Percentiles rank a stretch among this genome's conserved stretches.
phyloP scores from a whole-genome alignment of 2,888 invertebrate species.

The Sussaba pulchella region DNA sequence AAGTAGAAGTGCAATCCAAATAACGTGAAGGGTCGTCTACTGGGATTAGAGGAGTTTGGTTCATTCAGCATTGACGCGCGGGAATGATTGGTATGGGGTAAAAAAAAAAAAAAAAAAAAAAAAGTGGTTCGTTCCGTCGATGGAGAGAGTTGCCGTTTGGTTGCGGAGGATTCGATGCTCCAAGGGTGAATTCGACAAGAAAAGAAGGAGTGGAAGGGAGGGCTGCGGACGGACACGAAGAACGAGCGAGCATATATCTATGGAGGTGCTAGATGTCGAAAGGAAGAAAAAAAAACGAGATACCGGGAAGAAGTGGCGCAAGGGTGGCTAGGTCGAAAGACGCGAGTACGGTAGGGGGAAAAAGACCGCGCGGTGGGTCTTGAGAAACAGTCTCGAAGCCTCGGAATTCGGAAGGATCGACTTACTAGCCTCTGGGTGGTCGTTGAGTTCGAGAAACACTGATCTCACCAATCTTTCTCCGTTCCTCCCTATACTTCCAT shows the following conservation, averaged over 20 bases:
- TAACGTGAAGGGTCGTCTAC: conserved; percentile 58
- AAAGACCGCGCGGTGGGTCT: conserved; percentile 53
- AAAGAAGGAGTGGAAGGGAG: conserved; percentile 40
- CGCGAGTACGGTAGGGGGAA: conserved; percentile 27
- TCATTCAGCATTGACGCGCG: conserved; percentile 51
- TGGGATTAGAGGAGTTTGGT: conserved; percentile 69
- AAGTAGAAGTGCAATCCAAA: conserved; percentile 46
- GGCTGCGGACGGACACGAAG: conserved; percentile 50
- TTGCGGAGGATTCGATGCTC: conserved; percentile 38
- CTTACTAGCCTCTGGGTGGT: conserved; percentile 69
- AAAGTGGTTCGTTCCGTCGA: conserved; percentile 61
- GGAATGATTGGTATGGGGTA: conserved; percentile 23
- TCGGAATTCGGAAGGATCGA: conserved; percentile 61
- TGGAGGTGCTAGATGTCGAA: conserved; percentile 13
- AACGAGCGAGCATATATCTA: background rate
- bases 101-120: conserved; percentile 19
- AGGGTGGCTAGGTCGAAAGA: conserved; percentile 47
- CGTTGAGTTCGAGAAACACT: conserved; percentile 69
- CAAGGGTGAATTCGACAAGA: conserved; percentile 42
- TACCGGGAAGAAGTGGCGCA: conserved; percentile 19
- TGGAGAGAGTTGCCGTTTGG: conserved; percentile 62
- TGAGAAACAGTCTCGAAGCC: conserved; percentile 32
- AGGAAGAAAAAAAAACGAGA: conserved; percentile 24
- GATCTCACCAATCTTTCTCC: conserved; percentile 56
- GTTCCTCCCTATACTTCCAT: conserved; percentile 10